A percentile compares a stretch with the other conserved stretches of the same genome.
phyloP scores from a whole-genome alignment of 2,797 vertebrate species.

The Peromyscus attwateri region DNA sequence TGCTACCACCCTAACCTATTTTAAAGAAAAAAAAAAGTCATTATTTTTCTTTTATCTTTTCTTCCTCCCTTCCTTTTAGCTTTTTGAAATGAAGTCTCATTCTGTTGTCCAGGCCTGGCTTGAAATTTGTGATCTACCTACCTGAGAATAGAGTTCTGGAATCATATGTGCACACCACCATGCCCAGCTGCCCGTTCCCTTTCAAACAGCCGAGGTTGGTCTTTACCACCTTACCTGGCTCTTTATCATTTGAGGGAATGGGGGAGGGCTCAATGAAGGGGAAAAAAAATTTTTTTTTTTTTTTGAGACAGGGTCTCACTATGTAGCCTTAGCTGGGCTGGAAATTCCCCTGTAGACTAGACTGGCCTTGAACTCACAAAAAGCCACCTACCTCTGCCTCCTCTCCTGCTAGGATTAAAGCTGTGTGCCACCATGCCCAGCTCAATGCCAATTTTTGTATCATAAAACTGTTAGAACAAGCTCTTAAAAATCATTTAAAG shows the following conservation, averaged over 20 bases:
- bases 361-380: neutral
- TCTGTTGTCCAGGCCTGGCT: neutral
- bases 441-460: conserved; percentile 16
- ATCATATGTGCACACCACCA: neutral
- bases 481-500: conserved; percentile 29
- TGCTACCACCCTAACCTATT: neutral
- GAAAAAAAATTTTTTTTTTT: neutral
- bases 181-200: neutral
- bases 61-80: neutral
- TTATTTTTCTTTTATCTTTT: neutral
- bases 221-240: neutral
- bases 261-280: neutral
- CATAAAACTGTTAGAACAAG: conserved; percentile 21
- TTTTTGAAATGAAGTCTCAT: neutral
- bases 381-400: neutral
- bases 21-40: conserved; percentile 14
- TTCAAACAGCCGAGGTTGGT: neutral
- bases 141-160: neutral
- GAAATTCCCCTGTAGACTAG: neutral
- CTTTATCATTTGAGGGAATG: neutral
- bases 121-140: neutral
- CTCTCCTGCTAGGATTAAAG: neutral
- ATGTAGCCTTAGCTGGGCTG: neutral
- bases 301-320: neutral
- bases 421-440: neutral